Percentiles rank a stretch among this genome's conserved stretches.
phyloP scores from a whole-genome alignment of 2,113 vertebrate species.

The Fulica atra region DNA sequence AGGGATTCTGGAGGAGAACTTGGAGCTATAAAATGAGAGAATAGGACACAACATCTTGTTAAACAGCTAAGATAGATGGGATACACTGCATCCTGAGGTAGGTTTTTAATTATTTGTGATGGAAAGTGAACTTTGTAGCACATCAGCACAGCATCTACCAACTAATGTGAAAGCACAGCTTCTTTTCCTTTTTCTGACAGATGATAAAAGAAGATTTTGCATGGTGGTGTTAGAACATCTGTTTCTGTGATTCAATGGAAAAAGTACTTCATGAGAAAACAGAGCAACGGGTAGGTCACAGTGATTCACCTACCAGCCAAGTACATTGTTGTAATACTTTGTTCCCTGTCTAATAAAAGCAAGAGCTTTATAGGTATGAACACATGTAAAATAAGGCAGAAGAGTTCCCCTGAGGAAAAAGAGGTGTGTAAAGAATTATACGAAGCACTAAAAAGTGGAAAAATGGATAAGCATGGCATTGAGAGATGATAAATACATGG shows the following conservation, averaged over 20 bases:
- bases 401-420: constrained; percentile 20
- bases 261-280: constrained; percentile 81
- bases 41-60: constrained; percentile 39
- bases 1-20: constrained; percentile 88
- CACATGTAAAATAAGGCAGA: constrained; percentile 42
- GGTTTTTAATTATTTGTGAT: constrained; percentile 33
- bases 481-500: constrained; percentile 46
- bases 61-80: constrained; percentile 22
- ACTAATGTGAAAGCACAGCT: not conserved
- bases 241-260: constrained; percentile 82
- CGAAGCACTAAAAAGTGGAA: not conserved
- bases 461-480: constrained; percentile 27
- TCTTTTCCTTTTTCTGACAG: constrained; percentile 73
- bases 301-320: constrained; percentile 70
- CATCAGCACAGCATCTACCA: not conserved
- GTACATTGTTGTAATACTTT: constrained; percentile 28
- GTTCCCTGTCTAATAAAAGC: constrained; percentile 47
- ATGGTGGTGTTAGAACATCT: constrained; percentile 80
- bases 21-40: constrained; percentile 82
- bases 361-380: constrained; percentile 57
- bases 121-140: constrained; percentile 29
- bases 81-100: not conserved
- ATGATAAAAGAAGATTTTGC: constrained; percentile 78
- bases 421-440: constrained; percentile 33
- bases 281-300: constrained; percentile 63